Evolutionary conservation across 2,113 vertebrate species (phyloP).

Genomic region (Rhegmatorhina hoffmannsi): DNA sequence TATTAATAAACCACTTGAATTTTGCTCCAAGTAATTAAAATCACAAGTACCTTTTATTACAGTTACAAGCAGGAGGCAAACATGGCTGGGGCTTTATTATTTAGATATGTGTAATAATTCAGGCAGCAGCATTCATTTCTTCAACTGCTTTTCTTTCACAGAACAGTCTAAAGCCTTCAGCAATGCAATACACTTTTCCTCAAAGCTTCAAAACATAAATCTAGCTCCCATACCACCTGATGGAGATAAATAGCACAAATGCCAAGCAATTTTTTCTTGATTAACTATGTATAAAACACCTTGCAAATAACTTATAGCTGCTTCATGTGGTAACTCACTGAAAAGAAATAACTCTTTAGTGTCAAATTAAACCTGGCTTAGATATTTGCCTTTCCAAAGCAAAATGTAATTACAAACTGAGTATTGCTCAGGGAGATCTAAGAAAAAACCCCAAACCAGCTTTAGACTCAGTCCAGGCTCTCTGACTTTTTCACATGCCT

Average conservation of each 20-base stretch:
- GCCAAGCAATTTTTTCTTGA: neutral
- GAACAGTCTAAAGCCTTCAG: neutral
- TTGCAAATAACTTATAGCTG: neutral
- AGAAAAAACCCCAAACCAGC: neutral
- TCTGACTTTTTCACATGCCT: neutral
- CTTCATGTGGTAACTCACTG: neutral
- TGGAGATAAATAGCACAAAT: conserved; percentile 31
- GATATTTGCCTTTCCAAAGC: neutral
- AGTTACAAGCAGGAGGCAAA: conserved; percentile 9
- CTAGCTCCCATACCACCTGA: neutral
- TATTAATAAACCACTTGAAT: conserved; percentile 45
- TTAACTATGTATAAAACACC: conserved; percentile 14
- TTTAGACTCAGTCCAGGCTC: neutral
- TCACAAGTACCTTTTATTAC: neutral
- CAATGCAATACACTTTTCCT: neutral
- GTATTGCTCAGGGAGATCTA: neutral
- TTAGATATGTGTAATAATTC: neutral
- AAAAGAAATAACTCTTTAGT: neutral
- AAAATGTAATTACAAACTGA: neutral
- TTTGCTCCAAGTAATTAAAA: conserved; percentile 49
- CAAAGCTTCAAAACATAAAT: neutral
- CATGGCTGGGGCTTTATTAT: neutral
- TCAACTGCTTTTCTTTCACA: neutral
- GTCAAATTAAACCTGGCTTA: neutral
- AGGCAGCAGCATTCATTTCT: neutral